A percentile compares a stretch with the other conserved stretches of the same genome.
Conservation (phyloP, 2,888 invertebrate genomes). For the Periphyllus acericola region DNA sequence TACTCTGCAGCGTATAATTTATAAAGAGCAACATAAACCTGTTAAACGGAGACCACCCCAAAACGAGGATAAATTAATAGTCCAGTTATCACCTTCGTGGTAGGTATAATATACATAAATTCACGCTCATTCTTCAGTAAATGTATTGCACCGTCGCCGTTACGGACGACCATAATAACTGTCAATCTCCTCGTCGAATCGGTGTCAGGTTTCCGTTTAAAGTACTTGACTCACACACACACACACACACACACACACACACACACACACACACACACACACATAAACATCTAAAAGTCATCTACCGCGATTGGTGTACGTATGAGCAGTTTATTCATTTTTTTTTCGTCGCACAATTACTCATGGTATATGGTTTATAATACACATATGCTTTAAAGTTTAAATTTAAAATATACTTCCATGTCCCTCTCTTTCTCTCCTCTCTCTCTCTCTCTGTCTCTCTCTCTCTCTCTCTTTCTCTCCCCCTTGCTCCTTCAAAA, state of each 20-base stretch:
- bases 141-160: neutral
- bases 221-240: neutral
- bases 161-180: slow-evolving; percentile 19
- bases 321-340: neutral
- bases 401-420: slow-evolving; percentile 15
- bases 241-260: too few species aligned
- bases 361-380: neutral
- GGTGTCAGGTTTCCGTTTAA: slow-evolving; percentile 47
- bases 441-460: neutral
- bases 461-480: neutral
- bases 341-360: neutral
- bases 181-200: slow-evolving; percentile 41
- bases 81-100: slow-evolving; percentile 48
- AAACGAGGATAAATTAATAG: slow-evolving; percentile 50
- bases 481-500: neutral
- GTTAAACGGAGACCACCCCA: slow-evolving; percentile 53
- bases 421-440: neutral
- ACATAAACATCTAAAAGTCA: neutral
- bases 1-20: neutral
- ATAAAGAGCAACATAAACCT: slow-evolving; percentile 2
- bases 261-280: neutral
- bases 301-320: neutral
- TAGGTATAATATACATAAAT: neutral
- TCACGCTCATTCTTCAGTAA: neutral
- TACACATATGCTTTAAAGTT: neutral